A percentile compares a stretch with the other conserved stretches of the same genome.
These are phyloP conservation scores for Spodoptera frugiperda DNA, from an alignment of 1,140 invertebrate species.

Conservation along the genomic window DNA sequence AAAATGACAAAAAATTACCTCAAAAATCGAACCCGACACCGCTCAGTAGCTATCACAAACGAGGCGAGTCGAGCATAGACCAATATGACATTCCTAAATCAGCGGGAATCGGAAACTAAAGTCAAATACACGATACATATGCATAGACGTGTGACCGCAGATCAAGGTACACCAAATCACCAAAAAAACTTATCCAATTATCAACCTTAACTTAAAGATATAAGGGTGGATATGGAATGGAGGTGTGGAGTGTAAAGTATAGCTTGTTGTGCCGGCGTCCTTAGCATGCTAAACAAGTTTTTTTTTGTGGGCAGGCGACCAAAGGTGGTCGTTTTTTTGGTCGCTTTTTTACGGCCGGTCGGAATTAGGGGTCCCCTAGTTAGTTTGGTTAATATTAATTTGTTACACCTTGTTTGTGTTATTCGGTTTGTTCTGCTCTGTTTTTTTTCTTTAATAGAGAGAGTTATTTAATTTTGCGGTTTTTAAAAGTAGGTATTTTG, in stretches of 20 bases:
- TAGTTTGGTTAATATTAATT: neutral
- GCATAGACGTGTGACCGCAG: too few relatives aligned
- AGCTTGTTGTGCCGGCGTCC: too few relatives aligned
- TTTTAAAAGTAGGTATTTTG: neutral
- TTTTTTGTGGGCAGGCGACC: neutral
- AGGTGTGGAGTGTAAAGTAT: too few relatives aligned
- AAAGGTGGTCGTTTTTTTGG: neutral
- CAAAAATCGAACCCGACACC: too few relatives aligned
- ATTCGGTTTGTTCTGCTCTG: too few relatives aligned
- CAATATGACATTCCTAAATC: constrained; percentile 6
- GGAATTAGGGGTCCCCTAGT: constrained; percentile 2
- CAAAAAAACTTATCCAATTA: neutral
- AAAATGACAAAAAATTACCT: too few relatives aligned
- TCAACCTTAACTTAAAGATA: too few relatives aligned
- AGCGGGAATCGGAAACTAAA: neutral
- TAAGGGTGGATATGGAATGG: too few relatives aligned
- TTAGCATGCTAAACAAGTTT: neutral
- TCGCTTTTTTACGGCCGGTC: neutral
- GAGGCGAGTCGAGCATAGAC: neutral
- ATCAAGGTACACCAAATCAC: neutral
- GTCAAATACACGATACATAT: too few relatives aligned
- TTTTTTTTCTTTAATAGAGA: too few relatives aligned
- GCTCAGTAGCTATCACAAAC: neutral
- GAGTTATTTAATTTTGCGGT: neutral
- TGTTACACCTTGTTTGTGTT: neutral